Percentiles rank a stretch among this genome's conserved stretches.
Evolutionary conservation across 2,113 vertebrate species (phyloP).

Genomic region (Macrotis lagotis): DNA sequence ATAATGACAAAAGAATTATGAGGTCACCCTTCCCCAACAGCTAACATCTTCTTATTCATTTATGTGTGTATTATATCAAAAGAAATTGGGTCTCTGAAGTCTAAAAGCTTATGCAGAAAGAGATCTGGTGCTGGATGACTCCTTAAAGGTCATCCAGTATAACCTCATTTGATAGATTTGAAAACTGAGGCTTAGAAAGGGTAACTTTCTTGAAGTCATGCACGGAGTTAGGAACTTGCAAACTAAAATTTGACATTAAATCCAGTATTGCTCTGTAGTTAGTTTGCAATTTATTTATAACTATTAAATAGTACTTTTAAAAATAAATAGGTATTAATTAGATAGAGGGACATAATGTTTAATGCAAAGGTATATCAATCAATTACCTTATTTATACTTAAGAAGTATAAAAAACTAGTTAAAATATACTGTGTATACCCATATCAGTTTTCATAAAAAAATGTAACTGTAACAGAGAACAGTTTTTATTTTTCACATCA

Average conservation of each 20-base stretch:
- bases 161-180: neutral
- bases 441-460: constrained; percentile 25
- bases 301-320: neutral
- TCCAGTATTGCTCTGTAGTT: neutral
- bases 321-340: neutral
- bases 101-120: neutral
- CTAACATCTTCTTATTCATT: neutral
- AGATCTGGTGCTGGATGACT: neutral
- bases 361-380: neutral
- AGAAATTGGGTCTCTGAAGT: neutral
- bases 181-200: neutral
- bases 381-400: neutral
- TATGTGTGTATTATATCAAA: neutral
- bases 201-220: neutral
- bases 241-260: neutral
- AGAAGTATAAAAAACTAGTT: neutral
- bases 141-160: neutral
- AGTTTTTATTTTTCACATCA: neutral
- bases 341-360: neutral
- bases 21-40: neutral
- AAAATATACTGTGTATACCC: neutral
- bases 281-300: neutral
- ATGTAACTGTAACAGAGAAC: neutral
- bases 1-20: neutral
- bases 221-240: neutral